Percentiles rank a stretch among this genome's conserved stretches.
These are phyloP conservation scores for Gymnobelideus leadbeateri DNA, from an alignment of 2,113 vertebrate species.

Conservation along the genomic window DNA sequence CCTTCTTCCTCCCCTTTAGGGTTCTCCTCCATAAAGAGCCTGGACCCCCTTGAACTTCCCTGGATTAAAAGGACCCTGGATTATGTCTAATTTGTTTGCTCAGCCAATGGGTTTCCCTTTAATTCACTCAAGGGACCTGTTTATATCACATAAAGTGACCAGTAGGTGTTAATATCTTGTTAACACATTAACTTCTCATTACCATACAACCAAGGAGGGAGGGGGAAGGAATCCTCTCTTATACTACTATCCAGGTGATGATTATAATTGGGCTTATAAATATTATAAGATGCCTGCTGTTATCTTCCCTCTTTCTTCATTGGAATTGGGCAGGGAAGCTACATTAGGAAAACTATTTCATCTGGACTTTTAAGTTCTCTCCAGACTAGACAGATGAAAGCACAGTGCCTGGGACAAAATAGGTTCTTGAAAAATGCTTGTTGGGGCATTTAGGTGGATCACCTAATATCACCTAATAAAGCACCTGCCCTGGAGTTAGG, in stretches of 20 bases:
- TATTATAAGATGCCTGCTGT: not conserved
- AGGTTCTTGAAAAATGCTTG: not conserved
- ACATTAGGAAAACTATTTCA: not conserved
- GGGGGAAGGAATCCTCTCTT: not conserved
- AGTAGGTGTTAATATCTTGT: not conserved
- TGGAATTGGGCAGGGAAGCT: not conserved
- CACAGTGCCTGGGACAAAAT: not conserved
- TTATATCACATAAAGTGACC: not conserved
- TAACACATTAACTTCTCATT: not conserved
- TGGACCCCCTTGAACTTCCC: not conserved
- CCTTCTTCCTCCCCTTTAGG: not conserved
- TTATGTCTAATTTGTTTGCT: not conserved
- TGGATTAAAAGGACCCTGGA: not conserved
- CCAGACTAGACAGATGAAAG: constrained; percentile 17
- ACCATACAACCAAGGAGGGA: not conserved
- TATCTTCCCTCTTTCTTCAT: not conserved
- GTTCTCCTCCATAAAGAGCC: not conserved
- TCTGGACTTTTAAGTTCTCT: no score
- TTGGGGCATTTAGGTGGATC: not conserved
- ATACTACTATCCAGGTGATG: not conserved
- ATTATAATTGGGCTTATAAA: not conserved
- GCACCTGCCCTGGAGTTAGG: no score
- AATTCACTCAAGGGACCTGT: not conserved
- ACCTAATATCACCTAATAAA: no score
- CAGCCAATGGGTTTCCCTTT: not conserved